Evolutionary conservation across 2,797 vertebrate genomes (phyloP).

Genomic region (Rhinella marina): DNA sequence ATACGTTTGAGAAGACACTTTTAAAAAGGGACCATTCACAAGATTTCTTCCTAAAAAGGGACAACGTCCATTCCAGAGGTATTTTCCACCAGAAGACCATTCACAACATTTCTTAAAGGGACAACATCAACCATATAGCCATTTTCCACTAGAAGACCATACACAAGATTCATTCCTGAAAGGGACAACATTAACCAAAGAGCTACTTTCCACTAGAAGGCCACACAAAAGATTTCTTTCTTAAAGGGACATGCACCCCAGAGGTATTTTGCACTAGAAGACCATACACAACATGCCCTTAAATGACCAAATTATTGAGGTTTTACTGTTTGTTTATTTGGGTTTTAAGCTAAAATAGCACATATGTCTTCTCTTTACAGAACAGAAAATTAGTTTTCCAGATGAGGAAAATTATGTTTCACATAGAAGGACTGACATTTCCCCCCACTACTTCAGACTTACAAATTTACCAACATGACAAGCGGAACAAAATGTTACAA

Average conservation of each 20-base stretch:
- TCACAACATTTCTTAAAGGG: too few relatives aligned
- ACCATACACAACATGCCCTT: background rate
- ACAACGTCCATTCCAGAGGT: too few relatives aligned
- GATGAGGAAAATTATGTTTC: constrained; percentile 36
- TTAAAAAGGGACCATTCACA: too few relatives aligned
- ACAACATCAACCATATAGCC: too few relatives aligned
- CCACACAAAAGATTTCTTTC: background rate
- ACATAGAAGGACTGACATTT: background rate
- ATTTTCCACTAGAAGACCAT: too few relatives aligned
- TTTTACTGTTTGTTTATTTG: background rate
- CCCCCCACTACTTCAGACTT: constrained; percentile 29
- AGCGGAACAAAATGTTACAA: constrained; percentile 46
- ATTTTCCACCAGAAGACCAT: too few relatives aligned
- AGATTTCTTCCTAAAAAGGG: too few relatives aligned
- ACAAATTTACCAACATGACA: constrained; percentile 40
- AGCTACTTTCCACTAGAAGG: too few relatives aligned
- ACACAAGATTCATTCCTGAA: too few relatives aligned
- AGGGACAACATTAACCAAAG: too few relatives aligned
- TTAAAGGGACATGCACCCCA: background rate
- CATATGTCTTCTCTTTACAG: background rate
- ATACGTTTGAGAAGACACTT: too few relatives aligned
- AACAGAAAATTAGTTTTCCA: constrained; percentile 13
- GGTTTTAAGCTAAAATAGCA: background rate
- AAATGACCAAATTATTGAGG: background rate
- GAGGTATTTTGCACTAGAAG: background rate